Percentiles rank a stretch among this genome's conserved stretches.
These are phyloP conservation scores for Cantharis flavilabris DNA, from an alignment of 2,888 invertebrate species.

Conservation along the genomic window DNA sequence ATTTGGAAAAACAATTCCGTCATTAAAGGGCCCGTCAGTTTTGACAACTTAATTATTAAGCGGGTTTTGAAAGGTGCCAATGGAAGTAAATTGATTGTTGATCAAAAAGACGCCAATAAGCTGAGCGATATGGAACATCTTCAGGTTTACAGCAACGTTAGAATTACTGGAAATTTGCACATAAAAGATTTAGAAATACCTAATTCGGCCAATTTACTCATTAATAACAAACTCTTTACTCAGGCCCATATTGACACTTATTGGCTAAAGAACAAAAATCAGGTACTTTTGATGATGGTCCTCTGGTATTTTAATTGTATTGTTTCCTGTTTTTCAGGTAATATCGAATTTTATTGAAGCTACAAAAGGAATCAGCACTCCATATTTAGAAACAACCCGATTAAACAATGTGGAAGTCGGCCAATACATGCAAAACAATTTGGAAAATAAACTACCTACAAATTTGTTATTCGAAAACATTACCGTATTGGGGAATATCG, in stretches of 20 bases:
- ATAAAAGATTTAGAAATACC: constrained; percentile 41
- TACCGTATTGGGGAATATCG: constrained; percentile 44
- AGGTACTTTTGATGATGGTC: constrained; percentile 35
- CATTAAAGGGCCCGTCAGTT: constrained; percentile 42
- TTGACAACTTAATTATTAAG: constrained; percentile 40
- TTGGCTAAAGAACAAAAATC: constrained; percentile 49
- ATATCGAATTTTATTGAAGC: constrained; percentile 45
- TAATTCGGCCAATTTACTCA: constrained; percentile 35
- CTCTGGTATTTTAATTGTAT: background rate
- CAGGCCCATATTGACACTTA: constrained; percentile 38
- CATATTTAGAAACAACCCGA: constrained; percentile 42
- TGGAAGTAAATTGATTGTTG: constrained; percentile 28
- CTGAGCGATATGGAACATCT: constrained; percentile 45
- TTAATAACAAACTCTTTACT: constrained; percentile 40
- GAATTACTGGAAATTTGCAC: constrained; percentile 46
- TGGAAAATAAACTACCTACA: constrained; percentile 33
- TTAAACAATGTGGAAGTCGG: constrained; percentile 44
- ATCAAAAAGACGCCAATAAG: constrained; percentile 40
- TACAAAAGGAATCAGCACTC: constrained; percentile 40
- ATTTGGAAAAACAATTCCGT: constrained; percentile 33
- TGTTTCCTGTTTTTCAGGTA: constrained; percentile 31
- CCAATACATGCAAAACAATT: constrained; percentile 44
- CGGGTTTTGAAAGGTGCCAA: constrained; percentile 15
- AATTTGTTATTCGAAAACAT: constrained; percentile 47
- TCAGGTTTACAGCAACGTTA: constrained; percentile 48